Evolutionary conservation across 1,140 invertebrate species (phyloP).

Genomic region (Scaptomyza graminum): DNA sequence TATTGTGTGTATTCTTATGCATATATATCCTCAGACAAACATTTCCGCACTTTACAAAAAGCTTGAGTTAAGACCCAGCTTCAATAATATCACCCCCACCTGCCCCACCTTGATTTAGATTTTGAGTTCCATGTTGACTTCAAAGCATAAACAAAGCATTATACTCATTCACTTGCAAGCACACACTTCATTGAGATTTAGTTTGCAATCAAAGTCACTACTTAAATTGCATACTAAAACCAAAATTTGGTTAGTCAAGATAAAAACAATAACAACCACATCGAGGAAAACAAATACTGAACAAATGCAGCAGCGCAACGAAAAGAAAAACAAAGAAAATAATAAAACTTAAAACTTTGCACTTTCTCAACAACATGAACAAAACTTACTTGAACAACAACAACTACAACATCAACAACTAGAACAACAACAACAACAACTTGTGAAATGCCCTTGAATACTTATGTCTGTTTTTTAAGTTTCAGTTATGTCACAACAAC

Average conservation of each 20-base stretch:
- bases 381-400: conserved; percentile 25
- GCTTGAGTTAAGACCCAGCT: conserved; percentile 33
- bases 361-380: conserved; percentile 31
- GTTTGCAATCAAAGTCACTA: conserved; percentile 35
- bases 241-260: conserved; percentile 33
- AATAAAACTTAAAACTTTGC: not conserved
- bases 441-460: conserved; percentile 49
- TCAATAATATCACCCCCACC: not conserved
- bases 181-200: conserved; percentile 63
- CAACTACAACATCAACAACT: conserved; percentile 25
- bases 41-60: conserved; percentile 21
- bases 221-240: conserved; percentile 60
- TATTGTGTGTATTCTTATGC: conserved; percentile 25
- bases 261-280: conserved; percentile 12
- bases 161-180: conserved; percentile 67
- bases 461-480: conserved; percentile 36
- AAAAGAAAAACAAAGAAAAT: conserved; percentile 4
- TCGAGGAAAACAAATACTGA: conserved; percentile 12
- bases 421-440: conserved; percentile 26
- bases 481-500: conserved; percentile 49
- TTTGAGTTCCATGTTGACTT: conserved; percentile 51
- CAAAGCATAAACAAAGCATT: conserved; percentile 56
- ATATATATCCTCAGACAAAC: conserved; percentile 27
- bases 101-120: conserved; percentile 37
- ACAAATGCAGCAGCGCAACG: conserved; percentile 9